Conservation (phyloP, 1,140 invertebrate genomes). For the Oreohelix idahoensis region DNA sequence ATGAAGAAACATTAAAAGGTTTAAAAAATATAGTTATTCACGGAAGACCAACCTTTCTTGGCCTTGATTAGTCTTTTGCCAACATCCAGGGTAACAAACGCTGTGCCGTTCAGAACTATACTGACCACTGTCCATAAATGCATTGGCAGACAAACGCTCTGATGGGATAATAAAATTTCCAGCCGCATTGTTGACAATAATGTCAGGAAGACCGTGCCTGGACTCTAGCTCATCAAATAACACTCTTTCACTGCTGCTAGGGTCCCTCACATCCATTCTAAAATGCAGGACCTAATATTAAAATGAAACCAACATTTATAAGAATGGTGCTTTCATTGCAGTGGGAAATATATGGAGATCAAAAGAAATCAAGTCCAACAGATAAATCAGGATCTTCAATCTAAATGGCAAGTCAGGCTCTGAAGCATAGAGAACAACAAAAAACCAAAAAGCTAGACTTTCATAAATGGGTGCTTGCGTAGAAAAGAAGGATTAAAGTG, state of each 20-base stretch:
- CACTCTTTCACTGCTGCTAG: constrained; percentile 63
- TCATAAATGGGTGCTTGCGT: too few species aligned
- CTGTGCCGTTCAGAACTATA: constrained; percentile 77
- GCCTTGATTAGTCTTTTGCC: constrained; percentile 76
- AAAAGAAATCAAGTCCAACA: too few species aligned
- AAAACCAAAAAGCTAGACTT: too few species aligned
- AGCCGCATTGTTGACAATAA: constrained; percentile 79
- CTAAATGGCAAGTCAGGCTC: too few species aligned
- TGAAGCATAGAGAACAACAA: too few species aligned
- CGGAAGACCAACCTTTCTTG: constrained; percentile 69
- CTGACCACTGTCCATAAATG: constrained; percentile 76
- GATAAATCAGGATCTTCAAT: too few species aligned
- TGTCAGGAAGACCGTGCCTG: constrained; percentile 75
- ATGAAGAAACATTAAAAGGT: too few species aligned
- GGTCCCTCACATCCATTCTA: constrained; percentile 75
- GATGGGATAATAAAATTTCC: constrained; percentile 78
- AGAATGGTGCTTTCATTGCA: too few species aligned
- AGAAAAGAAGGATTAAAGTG: too few species aligned
- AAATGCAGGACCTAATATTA: constrained; percentile 66
- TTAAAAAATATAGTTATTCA: too few species aligned
- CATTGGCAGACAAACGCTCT: constrained; percentile 76
- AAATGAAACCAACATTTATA: too few species aligned
- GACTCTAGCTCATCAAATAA: constrained; percentile 75
- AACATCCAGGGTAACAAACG: constrained; percentile 76
- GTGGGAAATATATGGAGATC: too few species aligned